Percentiles rank a stretch among this genome's conserved stretches.
These are phyloP conservation scores for Orthosia gracilis DNA, from an alignment of 2,888 invertebrate genomes.

Conservation along the genomic window DNA sequence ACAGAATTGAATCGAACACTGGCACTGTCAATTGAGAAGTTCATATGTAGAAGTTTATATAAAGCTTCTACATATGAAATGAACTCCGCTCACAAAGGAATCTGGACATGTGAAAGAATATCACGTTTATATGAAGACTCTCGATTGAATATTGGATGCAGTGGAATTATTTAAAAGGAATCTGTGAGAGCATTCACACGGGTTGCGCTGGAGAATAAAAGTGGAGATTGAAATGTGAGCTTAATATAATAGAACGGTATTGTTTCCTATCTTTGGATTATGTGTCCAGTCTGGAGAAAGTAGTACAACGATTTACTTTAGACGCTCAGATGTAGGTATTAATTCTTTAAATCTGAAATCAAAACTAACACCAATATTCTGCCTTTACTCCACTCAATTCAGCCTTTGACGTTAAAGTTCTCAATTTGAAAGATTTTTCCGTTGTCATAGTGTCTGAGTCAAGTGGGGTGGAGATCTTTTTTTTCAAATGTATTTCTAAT, in stretches of 20 bases:
- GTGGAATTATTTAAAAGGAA: conserved; percentile 47
- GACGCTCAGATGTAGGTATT: too few species aligned
- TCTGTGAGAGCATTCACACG: conserved; percentile 34
- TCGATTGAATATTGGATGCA: conserved; percentile 54
- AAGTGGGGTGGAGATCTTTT: too few species aligned
- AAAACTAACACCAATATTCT: too few species aligned
- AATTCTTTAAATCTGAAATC: too few species aligned
- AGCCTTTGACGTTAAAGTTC: too few species aligned
- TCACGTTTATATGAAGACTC: conserved; percentile 48
- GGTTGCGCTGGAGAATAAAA: conserved; percentile 23
- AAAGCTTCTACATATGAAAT: conserved; percentile 49
- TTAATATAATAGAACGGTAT: neutral
- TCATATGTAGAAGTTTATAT: conserved; percentile 53
- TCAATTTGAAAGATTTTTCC: too few species aligned
- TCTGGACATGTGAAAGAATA: conserved; percentile 55
- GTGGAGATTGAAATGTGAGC: conserved; percentile 1
- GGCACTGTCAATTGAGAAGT: conserved; percentile 35
- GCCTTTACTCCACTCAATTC: too few species aligned
- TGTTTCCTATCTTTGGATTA: conserved; percentile 4
- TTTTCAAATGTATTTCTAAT: too few species aligned
- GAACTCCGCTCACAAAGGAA: conserved; percentile 42
- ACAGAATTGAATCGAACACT: conserved; percentile 52
- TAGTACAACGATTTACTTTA: too few species aligned
- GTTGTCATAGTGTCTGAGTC: too few species aligned
- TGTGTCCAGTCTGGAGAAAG: too few species aligned